Conservation (phyloP, 2,113 vertebrate species). For the Dunckerocampus dactyliophorus region DNA sequence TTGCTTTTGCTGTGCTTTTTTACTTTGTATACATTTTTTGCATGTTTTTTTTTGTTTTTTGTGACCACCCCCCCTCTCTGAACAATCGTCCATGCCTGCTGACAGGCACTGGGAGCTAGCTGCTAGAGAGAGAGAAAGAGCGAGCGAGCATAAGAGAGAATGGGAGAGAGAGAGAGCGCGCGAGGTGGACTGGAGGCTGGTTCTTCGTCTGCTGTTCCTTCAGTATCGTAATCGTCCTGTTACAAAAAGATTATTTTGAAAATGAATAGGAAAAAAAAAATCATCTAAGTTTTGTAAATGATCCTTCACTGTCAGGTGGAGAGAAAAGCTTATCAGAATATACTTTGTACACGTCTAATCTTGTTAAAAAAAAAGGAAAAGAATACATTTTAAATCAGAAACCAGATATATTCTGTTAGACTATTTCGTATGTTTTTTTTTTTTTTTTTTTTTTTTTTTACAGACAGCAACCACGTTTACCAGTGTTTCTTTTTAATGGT, state of each 20-base stretch:
- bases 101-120: constrained; percentile 74
- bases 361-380: constrained; percentile 63
- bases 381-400: constrained; percentile 64
- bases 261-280: constrained; percentile 60
- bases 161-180: constrained; percentile 59
- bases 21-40: constrained; percentile 15
- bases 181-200: constrained; percentile 75
- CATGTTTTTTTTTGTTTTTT: constrained; percentile 16
- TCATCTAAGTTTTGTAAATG: constrained; percentile 79
- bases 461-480: constrained; percentile 71
- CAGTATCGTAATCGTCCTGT: constrained; percentile 74
- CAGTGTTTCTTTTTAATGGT: constrained; percentile 78
- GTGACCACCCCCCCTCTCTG: constrained; percentile 53
- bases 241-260: constrained; percentile 74
- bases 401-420: constrained; percentile 64
- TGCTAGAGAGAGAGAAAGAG: constrained; percentile 66
- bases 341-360: constrained; percentile 79
- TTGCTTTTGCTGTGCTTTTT: constrained; percentile 34
- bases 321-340: constrained; percentile 66
- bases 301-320: constrained; percentile 63
- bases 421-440: constrained; percentile 64
- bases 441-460: constrained; percentile 71
- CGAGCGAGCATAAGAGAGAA: constrained; percentile 43
- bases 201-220: constrained; percentile 78
- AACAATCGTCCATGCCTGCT: constrained; percentile 72